Conservation (phyloP, 2,888 invertebrate species). For the Amphipoea lucens region DNA sequence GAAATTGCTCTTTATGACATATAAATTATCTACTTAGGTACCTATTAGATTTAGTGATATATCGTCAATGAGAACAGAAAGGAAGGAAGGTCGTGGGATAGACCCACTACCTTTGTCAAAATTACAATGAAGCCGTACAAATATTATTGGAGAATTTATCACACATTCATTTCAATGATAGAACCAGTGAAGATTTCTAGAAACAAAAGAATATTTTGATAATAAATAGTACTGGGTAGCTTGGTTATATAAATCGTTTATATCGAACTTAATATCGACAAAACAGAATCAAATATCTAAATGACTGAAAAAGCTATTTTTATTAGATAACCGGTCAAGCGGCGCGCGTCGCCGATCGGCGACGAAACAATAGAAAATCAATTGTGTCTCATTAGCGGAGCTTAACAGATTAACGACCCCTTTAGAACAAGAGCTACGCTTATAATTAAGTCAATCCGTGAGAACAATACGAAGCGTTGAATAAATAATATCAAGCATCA, state of each 20-base stretch:
- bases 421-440: neutral
- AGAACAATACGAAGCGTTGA: slow-evolving; percentile 17
- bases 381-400: too few species aligned
- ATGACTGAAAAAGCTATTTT: neutral
- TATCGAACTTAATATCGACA: neutral
- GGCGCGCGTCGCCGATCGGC: too few species aligned
- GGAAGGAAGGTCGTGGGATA: slow-evolving; percentile 26
- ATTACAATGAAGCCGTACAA: slow-evolving; percentile 30
- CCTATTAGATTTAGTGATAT: slow-evolving; percentile 25
- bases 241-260: neutral
- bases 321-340: neutral
- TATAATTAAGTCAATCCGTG: slow-evolving; percentile 6
- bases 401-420: neutral
- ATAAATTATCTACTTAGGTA: slow-evolving; percentile 12
- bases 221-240: neutral
- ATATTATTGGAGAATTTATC: slow-evolving; percentile 34
- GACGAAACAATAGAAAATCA: too few species aligned
- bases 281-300: neutral
- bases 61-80: slow-evolving; percentile 39
- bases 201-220: neutral
- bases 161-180: slow-evolving; percentile 25
- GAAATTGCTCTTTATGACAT: neutral
- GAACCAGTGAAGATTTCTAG: neutral
- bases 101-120: slow-evolving; percentile 33
- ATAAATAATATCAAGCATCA: slow-evolving; percentile 36